Conservation (phyloP, 2,797 vertebrate species). For the Agapornis canus region DNA sequence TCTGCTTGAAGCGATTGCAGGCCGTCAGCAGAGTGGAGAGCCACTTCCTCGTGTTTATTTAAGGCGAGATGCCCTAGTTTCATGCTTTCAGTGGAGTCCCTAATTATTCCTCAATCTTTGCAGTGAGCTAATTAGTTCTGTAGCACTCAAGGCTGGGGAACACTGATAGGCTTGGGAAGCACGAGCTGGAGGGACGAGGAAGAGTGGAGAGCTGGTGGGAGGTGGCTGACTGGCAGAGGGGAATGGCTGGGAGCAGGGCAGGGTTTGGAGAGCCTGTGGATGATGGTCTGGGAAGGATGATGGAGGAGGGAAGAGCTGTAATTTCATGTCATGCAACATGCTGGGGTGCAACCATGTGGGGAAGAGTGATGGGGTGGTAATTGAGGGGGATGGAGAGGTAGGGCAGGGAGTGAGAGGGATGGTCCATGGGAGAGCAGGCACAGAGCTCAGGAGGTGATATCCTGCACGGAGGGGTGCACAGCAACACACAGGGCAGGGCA, state of each 20-base stretch:
- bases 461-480: neutral
- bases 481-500: fast-evolving
- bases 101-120: conserved; percentile 65
- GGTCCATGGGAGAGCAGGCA: fast-evolving
- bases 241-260: neutral
- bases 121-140: conserved; percentile 62
- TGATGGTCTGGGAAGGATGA: neutral
- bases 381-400: neutral
- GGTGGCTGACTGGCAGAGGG: neutral
- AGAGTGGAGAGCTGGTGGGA: neutral
- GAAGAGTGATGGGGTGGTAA: fast-evolving
- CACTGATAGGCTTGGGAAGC: conserved; percentile 37
- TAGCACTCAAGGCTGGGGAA: conserved; percentile 39
- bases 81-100: conserved; percentile 48
- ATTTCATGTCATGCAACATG: neutral
- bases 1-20: neutral
- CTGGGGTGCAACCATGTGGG: fast-evolving
- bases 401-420: neutral
- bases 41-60: neutral
- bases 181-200: neutral
- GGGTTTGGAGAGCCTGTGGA: neutral
- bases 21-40: neutral
- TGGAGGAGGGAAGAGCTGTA: neutral
- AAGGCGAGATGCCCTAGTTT: conserved; percentile 68
- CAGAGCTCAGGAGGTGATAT: neutral